phyloP scores from a whole-genome alignment of 2,113 vertebrate species.

The Bambusicola thoracicus region DNA sequence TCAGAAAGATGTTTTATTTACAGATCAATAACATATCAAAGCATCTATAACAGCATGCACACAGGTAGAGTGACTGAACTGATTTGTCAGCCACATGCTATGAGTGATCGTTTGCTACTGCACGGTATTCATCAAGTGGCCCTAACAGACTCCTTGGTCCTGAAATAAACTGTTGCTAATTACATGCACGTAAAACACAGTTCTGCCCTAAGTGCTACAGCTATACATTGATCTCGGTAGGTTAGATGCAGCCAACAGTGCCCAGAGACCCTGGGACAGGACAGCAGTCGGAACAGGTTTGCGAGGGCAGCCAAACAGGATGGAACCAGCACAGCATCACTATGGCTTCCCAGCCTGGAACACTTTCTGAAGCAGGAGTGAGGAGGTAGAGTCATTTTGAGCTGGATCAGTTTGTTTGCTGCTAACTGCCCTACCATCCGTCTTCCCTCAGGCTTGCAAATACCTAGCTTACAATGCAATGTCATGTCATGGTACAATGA shows the following conservation, averaged over 20 bases:
- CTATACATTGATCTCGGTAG: neutral
- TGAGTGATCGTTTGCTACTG: neutral
- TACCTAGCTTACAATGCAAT: neutral
- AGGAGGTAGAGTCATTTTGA: neutral
- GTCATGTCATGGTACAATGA: neutral
- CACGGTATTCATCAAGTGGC: neutral
- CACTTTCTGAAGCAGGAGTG: neutral
- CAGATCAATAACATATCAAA: neutral
- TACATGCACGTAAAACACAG: neutral
- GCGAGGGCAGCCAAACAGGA: neutral
- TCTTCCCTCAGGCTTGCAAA: neutral
- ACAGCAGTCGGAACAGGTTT: no score
- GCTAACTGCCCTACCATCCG: neutral
- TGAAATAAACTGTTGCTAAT: neutral
- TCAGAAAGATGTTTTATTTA: slow-evolving; percentile 15
- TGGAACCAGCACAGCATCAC: neutral
- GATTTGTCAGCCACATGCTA: neutral
- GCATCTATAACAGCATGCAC: neutral
- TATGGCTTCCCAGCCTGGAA: neutral
- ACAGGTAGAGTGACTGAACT: neutral
- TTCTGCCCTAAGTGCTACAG: neutral
- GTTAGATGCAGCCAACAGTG: neutral
- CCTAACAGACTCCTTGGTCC: neutral
- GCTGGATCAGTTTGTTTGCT: neutral
- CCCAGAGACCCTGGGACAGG: neutral